phyloP scores from a whole-genome alignment of 2,797 vertebrate species.

The Pangasius mekongensis region DNA sequence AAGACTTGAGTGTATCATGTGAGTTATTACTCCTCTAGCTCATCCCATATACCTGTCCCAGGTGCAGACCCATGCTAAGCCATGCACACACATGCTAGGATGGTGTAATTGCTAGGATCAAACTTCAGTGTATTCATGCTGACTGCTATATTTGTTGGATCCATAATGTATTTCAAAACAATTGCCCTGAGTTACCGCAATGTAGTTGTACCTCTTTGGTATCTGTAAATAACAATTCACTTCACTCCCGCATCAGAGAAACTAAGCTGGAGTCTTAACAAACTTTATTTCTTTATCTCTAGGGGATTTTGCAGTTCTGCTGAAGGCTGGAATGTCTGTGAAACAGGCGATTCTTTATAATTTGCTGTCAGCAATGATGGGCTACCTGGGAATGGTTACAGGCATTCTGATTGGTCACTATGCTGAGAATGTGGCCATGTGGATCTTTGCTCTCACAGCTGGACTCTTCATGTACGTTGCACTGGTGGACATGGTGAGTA shows the following conservation, averaged over 20 bases:
- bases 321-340: slow-evolving; percentile 97
- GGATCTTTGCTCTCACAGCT: slow-evolving; percentile 96
- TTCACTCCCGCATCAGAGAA: neutral
- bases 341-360: slow-evolving; percentile 95
- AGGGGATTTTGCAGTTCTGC: slow-evolving; percentile 96
- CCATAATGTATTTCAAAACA: neutral
- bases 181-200: neutral
- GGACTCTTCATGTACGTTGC: slow-evolving; percentile 97
- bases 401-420: slow-evolving; percentile 96
- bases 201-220: neutral
- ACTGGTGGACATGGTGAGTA: slow-evolving; percentile 95
- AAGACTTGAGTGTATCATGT: neutral
- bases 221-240: neutral
- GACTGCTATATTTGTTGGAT: neutral
- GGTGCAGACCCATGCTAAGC: neutral
- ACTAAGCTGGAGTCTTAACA: neutral
- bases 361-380: slow-evolving; percentile 89
- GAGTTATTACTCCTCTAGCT: neutral
- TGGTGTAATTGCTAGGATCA: neutral
- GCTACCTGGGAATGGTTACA: slow-evolving; percentile 89
- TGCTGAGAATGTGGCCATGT: slow-evolving; percentile 90
- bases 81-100: neutral
- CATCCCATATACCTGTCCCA: neutral
- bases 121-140: neutral
- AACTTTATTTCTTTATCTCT: neutral